A percentile compares a stretch with the other conserved stretches of the same genome.
Conservation (phyloP, 2,113 vertebrate genomes). For the Bubo blakistoni region DNA sequence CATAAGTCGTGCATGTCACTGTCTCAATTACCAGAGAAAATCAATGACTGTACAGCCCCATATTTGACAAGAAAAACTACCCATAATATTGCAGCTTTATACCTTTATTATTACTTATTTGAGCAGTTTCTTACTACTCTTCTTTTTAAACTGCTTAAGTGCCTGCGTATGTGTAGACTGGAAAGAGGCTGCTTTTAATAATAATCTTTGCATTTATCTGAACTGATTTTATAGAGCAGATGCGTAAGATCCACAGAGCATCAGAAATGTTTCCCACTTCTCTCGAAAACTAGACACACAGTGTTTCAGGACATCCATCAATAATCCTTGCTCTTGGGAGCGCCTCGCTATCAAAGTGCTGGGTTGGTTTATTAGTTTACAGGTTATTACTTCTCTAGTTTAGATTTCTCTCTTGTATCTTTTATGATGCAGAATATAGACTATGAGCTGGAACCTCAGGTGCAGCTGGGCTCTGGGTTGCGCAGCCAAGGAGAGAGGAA, state of each 20-base stretch:
- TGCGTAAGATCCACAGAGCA: neutral
- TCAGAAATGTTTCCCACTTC: slow-evolving; percentile 26
- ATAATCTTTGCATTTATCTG: neutral
- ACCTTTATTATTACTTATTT: slow-evolving; percentile 28
- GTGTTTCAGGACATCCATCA: slow-evolving; percentile 57
- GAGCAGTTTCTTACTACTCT: neutral
- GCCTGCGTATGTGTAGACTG: neutral
- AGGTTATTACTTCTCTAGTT: slow-evolving; percentile 67
- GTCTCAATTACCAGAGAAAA: slow-evolving; percentile 9
- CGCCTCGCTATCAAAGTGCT: slow-evolving; percentile 14
- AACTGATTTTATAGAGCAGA: neutral
- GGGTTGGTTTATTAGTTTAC: slow-evolving; percentile 70
- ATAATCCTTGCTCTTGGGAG: slow-evolving; percentile 47
- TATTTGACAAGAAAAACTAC: neutral
- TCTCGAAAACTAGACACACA: neutral
- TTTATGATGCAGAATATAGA: slow-evolving; percentile 61
- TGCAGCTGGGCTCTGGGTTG: slow-evolving; percentile 22
- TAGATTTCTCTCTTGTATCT: slow-evolving; percentile 66
- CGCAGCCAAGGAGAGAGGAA: neutral
- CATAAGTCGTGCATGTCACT: neutral
- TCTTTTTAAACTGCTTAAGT: neutral
- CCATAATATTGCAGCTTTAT: neutral
- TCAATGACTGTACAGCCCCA: slow-evolving; percentile 2
- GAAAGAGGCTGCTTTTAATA: neutral
- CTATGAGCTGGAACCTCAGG: slow-evolving; percentile 42